These are phyloP conservation scores for Siphamia tubifer DNA, from an alignment of 2,113 vertebrate genomes.

Conservation along the genomic window DNA sequence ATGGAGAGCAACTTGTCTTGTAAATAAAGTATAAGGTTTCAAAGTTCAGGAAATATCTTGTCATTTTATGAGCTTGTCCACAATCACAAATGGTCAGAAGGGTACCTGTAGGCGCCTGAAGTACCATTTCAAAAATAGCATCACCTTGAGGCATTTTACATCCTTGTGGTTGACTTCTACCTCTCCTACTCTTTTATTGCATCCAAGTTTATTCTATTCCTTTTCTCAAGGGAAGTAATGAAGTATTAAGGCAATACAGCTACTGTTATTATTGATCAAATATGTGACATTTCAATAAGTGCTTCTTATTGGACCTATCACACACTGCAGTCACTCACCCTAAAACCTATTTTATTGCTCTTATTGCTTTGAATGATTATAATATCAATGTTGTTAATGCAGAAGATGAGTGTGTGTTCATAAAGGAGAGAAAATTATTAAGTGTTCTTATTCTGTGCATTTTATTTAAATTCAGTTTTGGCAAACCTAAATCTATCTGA, in stretches of 20 bases:
- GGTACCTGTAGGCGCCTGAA: background rate
- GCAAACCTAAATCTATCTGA: conserved; percentile 18
- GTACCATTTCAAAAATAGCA: background rate
- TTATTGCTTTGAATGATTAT: conserved; percentile 49
- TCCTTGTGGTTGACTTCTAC: background rate
- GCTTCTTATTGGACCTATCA: conserved; percentile 29
- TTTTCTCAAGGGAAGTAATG: background rate
- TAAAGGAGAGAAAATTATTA: background rate
- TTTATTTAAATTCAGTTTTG: conserved; percentile 23
- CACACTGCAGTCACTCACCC: conserved; percentile 14
- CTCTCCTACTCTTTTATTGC: background rate
- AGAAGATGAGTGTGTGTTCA: conserved; percentile 22
- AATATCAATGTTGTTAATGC: conserved; percentile 44
- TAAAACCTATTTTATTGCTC: conserved; percentile 35
- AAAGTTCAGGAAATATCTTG: background rate
- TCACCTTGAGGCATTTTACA: background rate
- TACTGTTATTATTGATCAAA: conserved; percentile 22
- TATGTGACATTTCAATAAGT: conserved; percentile 37
- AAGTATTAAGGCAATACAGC: background rate
- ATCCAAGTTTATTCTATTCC: background rate
- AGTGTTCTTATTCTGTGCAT: background rate
- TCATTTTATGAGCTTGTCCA: conserved; percentile 2
- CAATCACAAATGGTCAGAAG: background rate
- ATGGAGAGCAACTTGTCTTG: conserved; percentile 13
- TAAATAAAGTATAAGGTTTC: conserved; percentile 8